phyloP scores from a whole-genome alignment of 2,113 vertebrate species.

The Shinisaurus crocodilurus region DNA sequence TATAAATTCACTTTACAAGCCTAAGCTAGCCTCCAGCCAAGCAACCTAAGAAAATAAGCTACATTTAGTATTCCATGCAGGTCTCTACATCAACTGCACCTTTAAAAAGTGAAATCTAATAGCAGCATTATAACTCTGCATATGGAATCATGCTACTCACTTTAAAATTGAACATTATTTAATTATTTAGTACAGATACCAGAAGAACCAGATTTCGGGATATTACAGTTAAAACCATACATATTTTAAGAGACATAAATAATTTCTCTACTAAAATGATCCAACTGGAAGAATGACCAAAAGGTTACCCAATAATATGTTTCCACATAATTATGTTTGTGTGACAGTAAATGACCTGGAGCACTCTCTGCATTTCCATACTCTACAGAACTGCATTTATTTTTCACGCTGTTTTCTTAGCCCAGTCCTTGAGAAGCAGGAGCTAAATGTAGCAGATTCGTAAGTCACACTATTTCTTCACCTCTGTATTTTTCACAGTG shows the following conservation, averaged over 20 bases:
- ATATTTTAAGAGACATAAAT: constrained; percentile 3
- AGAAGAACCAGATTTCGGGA: not conserved
- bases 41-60: not conserved
- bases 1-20: not conserved
- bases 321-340: not conserved
- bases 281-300: constrained; percentile 2
- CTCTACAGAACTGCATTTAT: not conserved
- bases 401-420: constrained; percentile 1
- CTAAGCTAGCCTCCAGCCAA: not conserved
- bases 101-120: constrained; percentile 6
- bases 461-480: not conserved
- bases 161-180: not conserved
- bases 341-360: not conserved
- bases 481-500: not conserved
- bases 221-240: not conserved
- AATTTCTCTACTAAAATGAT: constrained; percentile 7
- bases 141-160: not conserved
- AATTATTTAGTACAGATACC: not conserved
- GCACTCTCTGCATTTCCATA: not conserved
- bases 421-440: not conserved
- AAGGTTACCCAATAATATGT: not conserved
- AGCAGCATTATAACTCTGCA: constrained; percentile 7
- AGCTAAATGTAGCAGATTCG: not conserved
- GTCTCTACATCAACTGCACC: not conserved
- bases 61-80: constrained; percentile 1